Percentiles rank a stretch among this genome's conserved stretches.
Evolutionary conservation across 1,140 invertebrate genomes (phyloP).

Genomic region (Drosophila lacertosa): DNA sequence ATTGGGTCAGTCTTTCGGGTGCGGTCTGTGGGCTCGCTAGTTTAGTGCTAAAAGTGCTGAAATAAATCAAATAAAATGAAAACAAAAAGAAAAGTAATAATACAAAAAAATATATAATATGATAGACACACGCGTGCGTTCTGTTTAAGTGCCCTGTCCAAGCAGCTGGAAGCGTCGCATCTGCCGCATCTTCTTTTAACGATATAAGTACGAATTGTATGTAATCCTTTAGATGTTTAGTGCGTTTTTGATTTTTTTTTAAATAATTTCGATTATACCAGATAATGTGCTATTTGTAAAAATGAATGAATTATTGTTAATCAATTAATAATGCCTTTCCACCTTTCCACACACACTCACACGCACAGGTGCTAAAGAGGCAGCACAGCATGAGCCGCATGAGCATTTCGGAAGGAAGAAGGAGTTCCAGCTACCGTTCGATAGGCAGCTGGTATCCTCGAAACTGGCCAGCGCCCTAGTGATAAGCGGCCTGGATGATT

Average conservation of each 20-base stretch:
- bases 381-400: neutral
- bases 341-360: neutral
- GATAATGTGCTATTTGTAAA: neutral
- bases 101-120: neutral
- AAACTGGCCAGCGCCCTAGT: slow-evolving; percentile 91
- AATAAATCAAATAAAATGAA: neutral
- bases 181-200: neutral
- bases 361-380: slow-evolving; percentile 14
- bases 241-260: neutral
- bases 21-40: no score
- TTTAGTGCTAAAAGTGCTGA: neutral
- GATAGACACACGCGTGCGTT: neutral
- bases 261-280: neutral
- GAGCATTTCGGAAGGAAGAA: slow-evolving; percentile 5
- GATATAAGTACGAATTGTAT: slow-evolving; percentile 13
- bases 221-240: slow-evolving; percentile 8
- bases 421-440: slow-evolving; percentile 60
- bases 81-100: neutral
- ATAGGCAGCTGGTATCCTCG: slow-evolving; percentile 86
- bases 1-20: no score
- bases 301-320: slow-evolving; percentile 11
- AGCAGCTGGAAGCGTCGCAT: neutral
- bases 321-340: slow-evolving; percentile 14
- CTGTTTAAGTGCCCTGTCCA: slow-evolving; percentile 18
- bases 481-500: slow-evolving; percentile 90